These are phyloP conservation scores for Varanus salvator DNA, from an alignment of 2,113 vertebrate species.

Conservation along the genomic window DNA sequence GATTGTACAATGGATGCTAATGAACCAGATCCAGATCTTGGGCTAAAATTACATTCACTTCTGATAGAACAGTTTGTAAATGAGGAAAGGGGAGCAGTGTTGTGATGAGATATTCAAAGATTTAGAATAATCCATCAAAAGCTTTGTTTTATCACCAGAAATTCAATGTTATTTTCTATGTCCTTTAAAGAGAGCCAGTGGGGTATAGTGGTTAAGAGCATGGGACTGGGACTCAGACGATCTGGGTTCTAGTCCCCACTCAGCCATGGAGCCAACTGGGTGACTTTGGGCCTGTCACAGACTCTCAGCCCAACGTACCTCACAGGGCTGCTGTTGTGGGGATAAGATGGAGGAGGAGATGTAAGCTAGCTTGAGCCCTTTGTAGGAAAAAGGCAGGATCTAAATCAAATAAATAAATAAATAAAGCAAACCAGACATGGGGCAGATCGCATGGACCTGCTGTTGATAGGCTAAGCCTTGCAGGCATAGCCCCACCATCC, in stretches of 20 bases:
- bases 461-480: not conserved
- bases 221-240: no score
- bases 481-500: not conserved
- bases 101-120: conserved; percentile 54
- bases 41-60: conserved; percentile 44
- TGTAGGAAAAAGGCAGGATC: no score
- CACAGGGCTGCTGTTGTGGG: no score
- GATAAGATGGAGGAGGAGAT: no score
- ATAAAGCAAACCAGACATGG: not conserved
- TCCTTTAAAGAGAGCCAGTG: conserved; percentile 17
- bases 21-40: conserved; percentile 42
- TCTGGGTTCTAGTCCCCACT: no score
- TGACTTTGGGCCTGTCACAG: no score
- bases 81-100: conserved; percentile 32
- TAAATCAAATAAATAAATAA: no score
- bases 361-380: no score
- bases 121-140: conserved; percentile 60
- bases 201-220: no score
- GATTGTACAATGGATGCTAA: conserved; percentile 57
- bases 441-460: no score
- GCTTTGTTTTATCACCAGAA: conserved; percentile 32
- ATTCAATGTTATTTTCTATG: conserved; percentile 46
- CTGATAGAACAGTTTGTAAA: conserved; percentile 42
- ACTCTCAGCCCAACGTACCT: no score
- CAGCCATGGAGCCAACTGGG: no score